phyloP scores from a whole-genome alignment of 2,888 invertebrate genomes.

The Bellardia pandia region DNA sequence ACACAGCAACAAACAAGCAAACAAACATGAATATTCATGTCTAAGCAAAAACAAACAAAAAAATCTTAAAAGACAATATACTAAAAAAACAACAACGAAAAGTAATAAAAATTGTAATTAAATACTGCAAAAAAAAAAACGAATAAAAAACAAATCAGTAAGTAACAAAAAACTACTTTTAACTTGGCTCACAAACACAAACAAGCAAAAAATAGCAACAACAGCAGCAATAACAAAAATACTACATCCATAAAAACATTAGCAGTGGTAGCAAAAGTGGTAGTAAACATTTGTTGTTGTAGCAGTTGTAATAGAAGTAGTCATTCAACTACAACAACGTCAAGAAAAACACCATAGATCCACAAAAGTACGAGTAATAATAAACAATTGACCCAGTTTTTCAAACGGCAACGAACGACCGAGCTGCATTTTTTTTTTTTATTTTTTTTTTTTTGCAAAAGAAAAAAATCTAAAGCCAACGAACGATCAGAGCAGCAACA shows the following conservation, averaged over 20 bases:
- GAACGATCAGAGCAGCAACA: conserved; percentile 69
- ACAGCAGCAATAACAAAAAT: conserved; percentile 30
- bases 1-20: conserved; percentile 62
- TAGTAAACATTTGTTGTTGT: conserved; percentile 67
- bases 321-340: conserved; percentile 69
- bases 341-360: conserved; percentile 63
- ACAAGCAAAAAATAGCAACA: conserved; percentile 24
- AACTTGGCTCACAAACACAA: conserved; percentile 66
- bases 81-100: conserved; percentile 58
- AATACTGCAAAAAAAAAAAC: conserved; percentile 68
- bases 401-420: conserved; percentile 81
- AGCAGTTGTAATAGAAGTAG: conserved; percentile 72
- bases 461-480: conserved; percentile 67
- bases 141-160: conserved; percentile 54
- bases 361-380: conserved; percentile 69
- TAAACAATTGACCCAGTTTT: conserved; percentile 83
- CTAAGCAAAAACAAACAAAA: conserved; percentile 48
- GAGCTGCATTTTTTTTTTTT: conserved; percentile 76
- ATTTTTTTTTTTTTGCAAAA: conserved; percentile 73
- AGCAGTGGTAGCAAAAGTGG: conserved; percentile 71
- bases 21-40: conserved; percentile 70
- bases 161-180: conserved; percentile 71
- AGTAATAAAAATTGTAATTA: conserved; percentile 73
- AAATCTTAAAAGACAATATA: conserved; percentile 25
- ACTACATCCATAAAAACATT: conserved; percentile 42